These are phyloP conservation scores for Pollimyrus isidori DNA, from an alignment of 2,113 vertebrate genomes.

Conservation along the genomic window DNA sequence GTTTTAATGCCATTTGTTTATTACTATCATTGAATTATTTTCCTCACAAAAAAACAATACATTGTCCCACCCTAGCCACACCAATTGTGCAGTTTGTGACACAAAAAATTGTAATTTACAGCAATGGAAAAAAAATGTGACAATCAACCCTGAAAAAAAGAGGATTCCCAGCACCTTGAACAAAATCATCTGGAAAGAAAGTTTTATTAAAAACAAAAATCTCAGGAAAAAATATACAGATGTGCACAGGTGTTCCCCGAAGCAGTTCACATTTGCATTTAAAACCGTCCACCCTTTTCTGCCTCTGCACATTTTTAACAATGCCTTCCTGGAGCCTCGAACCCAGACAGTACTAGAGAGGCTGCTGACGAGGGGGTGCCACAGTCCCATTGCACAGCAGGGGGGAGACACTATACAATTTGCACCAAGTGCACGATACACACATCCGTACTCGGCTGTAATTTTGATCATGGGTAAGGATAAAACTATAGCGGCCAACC, in stretches of 20 bases:
- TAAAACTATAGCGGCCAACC: neutral
- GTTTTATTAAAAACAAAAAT: conserved; percentile 33
- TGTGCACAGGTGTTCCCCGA: conserved; percentile 33
- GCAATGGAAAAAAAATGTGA: conserved; percentile 37
- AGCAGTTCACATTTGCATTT: conserved; percentile 22
- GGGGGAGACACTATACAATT: neutral
- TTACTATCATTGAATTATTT: conserved; percentile 41
- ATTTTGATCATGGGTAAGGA: neutral
- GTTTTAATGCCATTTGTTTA: conserved; percentile 40
- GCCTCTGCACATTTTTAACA: neutral
- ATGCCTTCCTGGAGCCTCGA: neutral
- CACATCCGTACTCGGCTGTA: neutral
- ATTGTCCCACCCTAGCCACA: conserved; percentile 30
- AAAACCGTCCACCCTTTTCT: conserved; percentile 13
- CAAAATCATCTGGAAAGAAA: conserved; percentile 41
- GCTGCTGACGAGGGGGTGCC: neutral
- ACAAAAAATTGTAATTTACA: conserved; percentile 40
- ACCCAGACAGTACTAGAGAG: neutral
- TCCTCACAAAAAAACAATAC: conserved; percentile 37
- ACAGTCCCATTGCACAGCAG: neutral
- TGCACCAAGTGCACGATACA: neutral
- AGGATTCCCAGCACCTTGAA: conserved; percentile 47
- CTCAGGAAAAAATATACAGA: conserved; percentile 27
- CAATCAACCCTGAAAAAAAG: conserved; percentile 41
- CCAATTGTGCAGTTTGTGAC: conserved; percentile 33